A percentile compares a stretch with the other conserved stretches of the same genome.
phyloP scores from a whole-genome alignment of 2,888 invertebrate species.

The Clitarchus hookeri region DNA sequence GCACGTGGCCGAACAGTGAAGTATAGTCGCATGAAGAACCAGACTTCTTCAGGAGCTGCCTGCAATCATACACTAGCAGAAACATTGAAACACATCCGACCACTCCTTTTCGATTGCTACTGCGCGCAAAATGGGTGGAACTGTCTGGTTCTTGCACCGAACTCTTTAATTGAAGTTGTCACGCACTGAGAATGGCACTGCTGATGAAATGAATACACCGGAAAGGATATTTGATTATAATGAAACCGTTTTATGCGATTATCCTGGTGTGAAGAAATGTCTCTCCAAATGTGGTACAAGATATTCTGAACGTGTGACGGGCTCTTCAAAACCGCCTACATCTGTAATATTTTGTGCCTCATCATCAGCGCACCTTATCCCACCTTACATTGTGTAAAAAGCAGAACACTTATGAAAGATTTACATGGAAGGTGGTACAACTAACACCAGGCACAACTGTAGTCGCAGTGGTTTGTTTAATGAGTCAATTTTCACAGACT shows the following conservation, averaged over 20 bases:
- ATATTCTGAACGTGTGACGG: slow-evolving; percentile 17
- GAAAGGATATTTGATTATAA: slow-evolving; percentile 4
- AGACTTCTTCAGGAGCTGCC: too few species aligned
- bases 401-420: neutral
- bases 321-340: neutral
- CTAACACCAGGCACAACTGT: slow-evolving; percentile 3
- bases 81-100: too few species aligned
- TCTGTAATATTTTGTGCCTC: slow-evolving; percentile 21
- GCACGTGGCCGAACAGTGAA: too few species aligned
- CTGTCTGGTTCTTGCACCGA: too few species aligned
- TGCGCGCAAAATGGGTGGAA: too few species aligned
- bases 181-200: neutral
- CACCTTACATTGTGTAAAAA: neutral
- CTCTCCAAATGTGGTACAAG: neutral
- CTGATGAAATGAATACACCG: neutral
- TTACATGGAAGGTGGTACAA: neutral
- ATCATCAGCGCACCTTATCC: neutral
- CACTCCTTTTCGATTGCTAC: too few species aligned
- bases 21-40: too few species aligned
- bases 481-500: too few species aligned
- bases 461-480: too few species aligned
- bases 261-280: slow-evolving; percentile 25
- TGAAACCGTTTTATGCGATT: slow-evolving; percentile 11
- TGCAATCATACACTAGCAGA: too few species aligned
- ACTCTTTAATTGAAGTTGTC: slow-evolving; percentile 7